Base-by-base conservation (phyloP, 2,888 invertebrate genomes). In the Sarcophaga carnaria region DNA sequence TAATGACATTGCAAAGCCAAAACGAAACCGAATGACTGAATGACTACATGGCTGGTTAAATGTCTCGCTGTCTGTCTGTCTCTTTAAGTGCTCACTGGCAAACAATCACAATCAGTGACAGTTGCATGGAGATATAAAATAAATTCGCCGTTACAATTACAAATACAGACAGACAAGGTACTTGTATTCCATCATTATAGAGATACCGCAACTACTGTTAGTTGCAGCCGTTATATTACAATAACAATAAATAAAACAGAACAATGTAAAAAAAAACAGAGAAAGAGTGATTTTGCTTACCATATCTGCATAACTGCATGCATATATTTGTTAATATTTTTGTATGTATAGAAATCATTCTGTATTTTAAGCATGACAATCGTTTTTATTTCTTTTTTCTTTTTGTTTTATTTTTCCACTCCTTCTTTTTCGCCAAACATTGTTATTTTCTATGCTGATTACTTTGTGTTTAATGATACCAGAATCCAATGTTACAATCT, bases 1-100 rank as follows among this genome's bases (percentile, higher is more conserved):
- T 87, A 87, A 87, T 87, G 86, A 87, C 83, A 86, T 86, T 86
- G 80, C 74, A 17, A 47, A 67, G 72, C 67, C 60, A 72, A 80
- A 80, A 60, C 69, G 85, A 69, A 60, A 80, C 49, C 25, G 63
- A 25, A 37, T 37, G 45, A 37, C 66, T 62, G 54, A 59, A 62
- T 72, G 49, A 22, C 71, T 66, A 14, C n/a, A 2, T 3, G 22
- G 11, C 25, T 14, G 5, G 77, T 4, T 37, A 10, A 62, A 49
- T 62, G 20, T 54, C 54, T 54, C 49, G 14, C 14, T 49, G 12
- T 49, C 17, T 17, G 17, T 54, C 10, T 54, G 17, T 14, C 17
- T 54, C 54, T 54, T 54, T 17, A 14, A 54, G 12, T 54, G 54
- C 17, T 17, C 10, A 14, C 54, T 54, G 60, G 20, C 77, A 69